phyloP scores from a whole-genome alignment of 2,113 vertebrate genomes.

The Phodopus roborovskii region DNA sequence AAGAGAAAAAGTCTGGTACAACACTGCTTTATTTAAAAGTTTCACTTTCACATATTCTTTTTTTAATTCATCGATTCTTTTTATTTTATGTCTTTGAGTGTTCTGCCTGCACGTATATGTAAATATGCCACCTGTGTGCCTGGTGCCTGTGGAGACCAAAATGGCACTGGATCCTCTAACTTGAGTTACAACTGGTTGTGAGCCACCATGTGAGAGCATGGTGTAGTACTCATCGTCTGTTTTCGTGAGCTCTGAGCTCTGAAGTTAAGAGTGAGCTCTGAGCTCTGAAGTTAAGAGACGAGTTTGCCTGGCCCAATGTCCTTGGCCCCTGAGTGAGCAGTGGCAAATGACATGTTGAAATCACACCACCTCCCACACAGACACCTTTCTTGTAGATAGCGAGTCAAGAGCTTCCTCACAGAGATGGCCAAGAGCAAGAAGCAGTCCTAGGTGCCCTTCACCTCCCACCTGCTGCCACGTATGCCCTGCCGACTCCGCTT shows the following conservation, averaged over 20 bases:
- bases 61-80: background rate
- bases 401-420: background rate
- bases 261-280: too few species aligned
- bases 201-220: background rate
- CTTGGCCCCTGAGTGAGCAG: background rate
- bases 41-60: background rate
- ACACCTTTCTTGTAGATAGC: background rate
- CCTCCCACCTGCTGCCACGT: background rate
- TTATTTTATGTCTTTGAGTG: background rate
- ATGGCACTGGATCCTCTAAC: background rate
- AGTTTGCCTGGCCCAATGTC: conserved; percentile 32
- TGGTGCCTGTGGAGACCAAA: background rate
- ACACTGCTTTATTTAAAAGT: background rate
- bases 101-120: too few species aligned
- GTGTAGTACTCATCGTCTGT: conserved; percentile 22
- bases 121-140: background rate
- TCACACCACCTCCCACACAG: background rate
- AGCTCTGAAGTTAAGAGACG: conserved; percentile 10
- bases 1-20: background rate
- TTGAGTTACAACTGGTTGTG: background rate
- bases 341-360: conserved; percentile 24
- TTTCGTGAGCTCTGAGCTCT: conserved; percentile 60
- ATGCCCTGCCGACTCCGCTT: background rate
- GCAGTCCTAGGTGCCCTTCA: background rate
- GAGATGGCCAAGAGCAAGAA: background rate